These are phyloP conservation scores for Danio aesculapii DNA, from an alignment of 2,797 vertebrate species.

Conservation along the genomic window DNA sequence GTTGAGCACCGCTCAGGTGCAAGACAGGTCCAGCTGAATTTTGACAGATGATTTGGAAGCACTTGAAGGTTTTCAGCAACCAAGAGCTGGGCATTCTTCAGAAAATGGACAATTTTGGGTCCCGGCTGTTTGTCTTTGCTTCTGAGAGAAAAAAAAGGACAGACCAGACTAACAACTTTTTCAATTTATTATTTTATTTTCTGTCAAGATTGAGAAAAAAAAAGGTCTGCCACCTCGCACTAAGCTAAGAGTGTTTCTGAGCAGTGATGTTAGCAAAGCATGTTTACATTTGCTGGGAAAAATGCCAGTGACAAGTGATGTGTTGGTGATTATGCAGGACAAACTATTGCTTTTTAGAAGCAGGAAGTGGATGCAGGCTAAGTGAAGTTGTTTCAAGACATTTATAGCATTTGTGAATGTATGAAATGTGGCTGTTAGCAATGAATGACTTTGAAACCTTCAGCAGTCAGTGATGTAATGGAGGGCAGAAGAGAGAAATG, in stretches of 20 bases:
- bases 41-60: background rate
- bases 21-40: background rate
- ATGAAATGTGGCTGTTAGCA: slow-evolving; percentile 1
- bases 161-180: background rate
- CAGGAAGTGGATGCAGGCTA: background rate
- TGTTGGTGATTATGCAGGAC: background rate
- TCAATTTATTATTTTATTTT: too few relatives aligned
- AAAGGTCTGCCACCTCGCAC: background rate
- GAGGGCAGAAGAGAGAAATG: background rate
- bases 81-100: background rate
- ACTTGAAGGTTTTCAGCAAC: slow-evolving; percentile 1
- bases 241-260: background rate
- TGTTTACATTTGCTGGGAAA: slow-evolving; percentile 2
- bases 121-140: background rate
- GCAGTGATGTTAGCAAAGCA: background rate
- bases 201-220: background rate
- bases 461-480: background rate
- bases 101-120: background rate
- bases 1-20: background rate
- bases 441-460: background rate
- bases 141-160: background rate
- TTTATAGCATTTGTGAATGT: background rate
- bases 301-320: slow-evolving; percentile 6
- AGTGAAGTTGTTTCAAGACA: background rate
- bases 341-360: background rate